Evolutionary conservation across 2,113 vertebrate species (phyloP), one percentile per base, ranked within the genome.

Genomic region (Isichthys henryi): DNA sequence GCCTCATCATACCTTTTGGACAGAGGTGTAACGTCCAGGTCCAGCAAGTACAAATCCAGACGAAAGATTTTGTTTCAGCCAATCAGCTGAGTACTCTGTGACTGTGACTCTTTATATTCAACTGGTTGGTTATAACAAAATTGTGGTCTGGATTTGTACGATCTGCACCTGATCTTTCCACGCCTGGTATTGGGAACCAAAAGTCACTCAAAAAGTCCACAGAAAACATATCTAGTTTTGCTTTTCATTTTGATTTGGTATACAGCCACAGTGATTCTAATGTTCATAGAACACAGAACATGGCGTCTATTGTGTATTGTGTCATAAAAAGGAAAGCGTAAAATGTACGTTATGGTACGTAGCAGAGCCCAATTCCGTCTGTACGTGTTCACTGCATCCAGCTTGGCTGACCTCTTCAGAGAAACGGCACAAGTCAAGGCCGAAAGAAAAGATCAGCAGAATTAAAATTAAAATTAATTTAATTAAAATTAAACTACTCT

Each of bases 391-490:
- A 19, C 5, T 0, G 5, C 31, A 80, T 80, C 74, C 74, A 39
- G 74, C 19, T 17, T 80, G 74, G 74, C 74, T 43, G 74, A 80
- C 74, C 74, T 43, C 74, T 43, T 80, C 31, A 39, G 13, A 39
- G 74, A 80, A 8, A 80, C 35, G 6, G 35, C 74, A 80, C 35
- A 19, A 43, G 17, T 35, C 74, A 80, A 43, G 35, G 19, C 74
- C 15, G 74, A 80, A 43, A 43, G 35, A 19, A 80, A 80, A 43
- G 2, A 43, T 17, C 35, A 80, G 35, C 74, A 19, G n/a, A n/a
- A n/a, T 80, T 80, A 80, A 80, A 80, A 80, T 80, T 31, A 70
- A 70, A 70, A n/a, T n/a, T n/a, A n/a, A n/a, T n/a, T n/a, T n/a
- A n/a, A n/a, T 80, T 80, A 80, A 80, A 80, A 80, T 80, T 31